phyloP scores from a whole-genome alignment of 2,888 invertebrate genomes.

The Aporophyla lueneburgensis region DNA sequence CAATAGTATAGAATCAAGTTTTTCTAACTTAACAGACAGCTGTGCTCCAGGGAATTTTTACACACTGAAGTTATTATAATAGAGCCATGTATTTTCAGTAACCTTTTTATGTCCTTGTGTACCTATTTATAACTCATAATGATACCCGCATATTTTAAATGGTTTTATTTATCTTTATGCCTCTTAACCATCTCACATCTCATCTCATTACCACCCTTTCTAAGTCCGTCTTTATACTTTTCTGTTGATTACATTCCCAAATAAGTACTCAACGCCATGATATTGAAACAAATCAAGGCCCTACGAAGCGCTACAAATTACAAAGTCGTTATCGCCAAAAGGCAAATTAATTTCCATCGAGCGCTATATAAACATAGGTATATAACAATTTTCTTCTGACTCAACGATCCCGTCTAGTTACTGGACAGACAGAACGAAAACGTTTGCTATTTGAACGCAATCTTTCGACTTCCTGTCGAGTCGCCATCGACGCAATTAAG shows the following conservation, averaged over 20 bases:
- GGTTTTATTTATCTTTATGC: no score
- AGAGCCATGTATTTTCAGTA: no score
- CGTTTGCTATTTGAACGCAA: slow-evolving; percentile 86
- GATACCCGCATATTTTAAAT: no score
- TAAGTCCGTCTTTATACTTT: no score
- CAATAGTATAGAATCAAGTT: no score
- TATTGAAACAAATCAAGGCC: slow-evolving; percentile 32
- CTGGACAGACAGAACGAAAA: slow-evolving; percentile 73
- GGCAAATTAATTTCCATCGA: slow-evolving; percentile 41
- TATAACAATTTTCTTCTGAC: slow-evolving; percentile 53
- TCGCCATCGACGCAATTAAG: slow-evolving; percentile 87
- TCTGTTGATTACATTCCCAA: background rate
- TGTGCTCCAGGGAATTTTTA: no score
- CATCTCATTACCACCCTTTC: no score
- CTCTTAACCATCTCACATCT: no score
- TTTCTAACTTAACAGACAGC: no score
- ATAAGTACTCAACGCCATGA: background rate
- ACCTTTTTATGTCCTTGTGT: no score
- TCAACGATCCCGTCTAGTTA: slow-evolving; percentile 66
- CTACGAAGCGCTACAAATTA: slow-evolving; percentile 38
- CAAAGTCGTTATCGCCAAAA: slow-evolving; percentile 30
- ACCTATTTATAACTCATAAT: no score
- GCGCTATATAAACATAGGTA: slow-evolving; percentile 13
- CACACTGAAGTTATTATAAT: no score
- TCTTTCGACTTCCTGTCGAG: slow-evolving; percentile 88